Evolutionary conservation across 2,113 vertebrate genomes (phyloP).

Genomic region (Mesocricetus auratus): DNA sequence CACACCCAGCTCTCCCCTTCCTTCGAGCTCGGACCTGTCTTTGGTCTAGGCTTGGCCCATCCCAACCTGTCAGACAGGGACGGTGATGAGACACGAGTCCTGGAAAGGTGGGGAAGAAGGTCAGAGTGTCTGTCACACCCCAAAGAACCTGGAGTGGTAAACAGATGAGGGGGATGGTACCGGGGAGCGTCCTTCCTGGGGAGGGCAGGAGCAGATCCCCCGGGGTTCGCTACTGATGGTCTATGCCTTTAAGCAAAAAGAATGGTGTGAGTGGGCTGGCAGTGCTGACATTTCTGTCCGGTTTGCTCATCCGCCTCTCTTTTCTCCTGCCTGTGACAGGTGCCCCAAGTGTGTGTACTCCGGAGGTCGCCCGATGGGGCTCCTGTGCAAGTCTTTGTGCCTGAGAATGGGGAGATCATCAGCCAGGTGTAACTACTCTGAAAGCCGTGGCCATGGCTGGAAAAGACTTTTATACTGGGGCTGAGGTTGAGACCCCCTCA

Average conservation of each 20-base stretch:
- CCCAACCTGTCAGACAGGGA: conserved; percentile 56
- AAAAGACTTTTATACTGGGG: conserved; percentile 25
- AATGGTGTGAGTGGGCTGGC: too few relatives aligned
- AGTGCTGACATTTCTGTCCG: fast-evolving
- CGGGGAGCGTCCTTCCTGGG: background rate
- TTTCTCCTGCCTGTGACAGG: conserved; percentile 80
- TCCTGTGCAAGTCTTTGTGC: conserved; percentile 92
- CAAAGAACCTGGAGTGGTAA: background rate
- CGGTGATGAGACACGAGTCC: background rate
- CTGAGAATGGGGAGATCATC: conserved; percentile 91
- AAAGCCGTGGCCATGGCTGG: background rate
- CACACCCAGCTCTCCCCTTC: conserved; percentile 48
- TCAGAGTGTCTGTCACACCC: background rate
- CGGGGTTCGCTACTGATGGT: background rate
- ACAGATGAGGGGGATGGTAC: background rate
- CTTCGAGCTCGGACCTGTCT: conserved; percentile 65
- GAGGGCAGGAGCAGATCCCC: background rate
- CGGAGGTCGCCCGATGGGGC: conserved; percentile 91
- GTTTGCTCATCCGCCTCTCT: background rate
- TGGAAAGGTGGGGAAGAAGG: background rate
- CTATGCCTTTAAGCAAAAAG: background rate
- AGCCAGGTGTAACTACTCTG: conserved; percentile 89
- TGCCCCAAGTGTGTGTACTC: conserved; percentile 87
- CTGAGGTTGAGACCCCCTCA: background rate
- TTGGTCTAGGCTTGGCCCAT: conserved; percentile 42